Evolutionary conservation across 1,140 invertebrate species (phyloP).

Genomic region (Drosophila pseudoananassae): DNA sequence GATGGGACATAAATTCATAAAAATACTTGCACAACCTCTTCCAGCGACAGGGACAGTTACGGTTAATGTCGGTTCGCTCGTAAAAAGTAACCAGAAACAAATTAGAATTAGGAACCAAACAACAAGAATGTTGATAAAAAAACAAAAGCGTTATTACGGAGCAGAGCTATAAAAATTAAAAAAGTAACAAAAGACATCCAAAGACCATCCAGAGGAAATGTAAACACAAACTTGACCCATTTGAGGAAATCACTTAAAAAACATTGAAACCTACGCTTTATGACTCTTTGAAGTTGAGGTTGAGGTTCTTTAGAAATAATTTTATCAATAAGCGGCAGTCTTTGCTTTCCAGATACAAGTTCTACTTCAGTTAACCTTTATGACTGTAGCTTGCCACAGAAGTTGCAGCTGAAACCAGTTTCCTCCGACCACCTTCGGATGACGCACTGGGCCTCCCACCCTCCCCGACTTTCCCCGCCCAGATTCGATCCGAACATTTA

Average conservation of each 20-base stretch:
- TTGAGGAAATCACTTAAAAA: conserved; percentile 42
- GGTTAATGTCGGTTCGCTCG: conserved; percentile 70
- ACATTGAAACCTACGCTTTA: conserved; percentile 14
- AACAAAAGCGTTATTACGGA: conserved; percentile 42
- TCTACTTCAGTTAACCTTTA: conserved; percentile 9
- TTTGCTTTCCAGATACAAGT: not conserved
- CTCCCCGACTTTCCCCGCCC: conserved; percentile 49
- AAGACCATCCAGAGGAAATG: conserved; percentile 31
- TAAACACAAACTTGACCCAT: conserved; percentile 76
- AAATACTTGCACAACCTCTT: conserved; percentile 30
- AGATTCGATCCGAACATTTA: conserved; percentile 55
- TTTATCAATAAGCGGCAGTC: not conserved
- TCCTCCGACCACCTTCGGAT: conserved; percentile 20
- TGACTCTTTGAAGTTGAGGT: conserved; percentile 26
- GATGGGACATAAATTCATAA: conserved; percentile 62
- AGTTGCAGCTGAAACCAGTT: conserved; percentile 59
- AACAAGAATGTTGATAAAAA: conserved; percentile 44
- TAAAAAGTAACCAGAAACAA: conserved; percentile 57
- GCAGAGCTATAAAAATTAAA: conserved; percentile 48
- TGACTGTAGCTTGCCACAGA: conserved; percentile 34
- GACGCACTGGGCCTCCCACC: conserved; percentile 49
- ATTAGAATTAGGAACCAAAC: conserved; percentile 41
- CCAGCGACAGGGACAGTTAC: conserved; percentile 56
- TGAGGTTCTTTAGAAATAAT: conserved; percentile 7
- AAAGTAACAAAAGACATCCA: conserved; percentile 17